Evolutionary conservation across 2,113 vertebrate species (phyloP), one percentile per base, ranked within the genome.

Genomic region (Gasterosteus aculeatus): DNA sequence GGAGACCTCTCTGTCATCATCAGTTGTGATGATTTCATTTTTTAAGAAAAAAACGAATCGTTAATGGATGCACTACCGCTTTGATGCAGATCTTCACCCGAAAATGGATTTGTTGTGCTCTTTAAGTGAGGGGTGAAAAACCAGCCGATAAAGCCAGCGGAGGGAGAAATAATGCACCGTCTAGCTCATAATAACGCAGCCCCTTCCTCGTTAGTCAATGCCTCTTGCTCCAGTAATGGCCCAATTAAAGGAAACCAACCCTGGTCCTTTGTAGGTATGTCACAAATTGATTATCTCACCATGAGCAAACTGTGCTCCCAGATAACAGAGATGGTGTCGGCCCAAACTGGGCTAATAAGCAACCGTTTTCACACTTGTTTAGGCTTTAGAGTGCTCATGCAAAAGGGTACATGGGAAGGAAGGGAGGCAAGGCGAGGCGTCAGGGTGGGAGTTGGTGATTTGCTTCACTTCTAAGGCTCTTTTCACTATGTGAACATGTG

Each of bases 211-310:
- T 91, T 91, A 88, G 77, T 88, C 85, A 78, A 64, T 84, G 84
- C 84, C 85, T 88, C 84, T 77, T 86, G 77, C 76, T 86, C 82
- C 76, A 84, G 82, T 92, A 93, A 92, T 87, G 85, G 82, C 74
- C 92, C 86, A 92, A 89, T 92, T 92, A 92, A 85, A 66, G 69
- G 72, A 81, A 88, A 78, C 82, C 84, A 86, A 82, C 73, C 84
- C 75, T 72, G 75, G 77, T 75, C 82, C 81, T 92, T 68, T 84
- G 89, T 87, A 90, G 85, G 88, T 89, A 78, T 80, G 81, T 89
- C 87, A 89, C 77, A 90, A 91, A 91, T 86, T 88, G 87, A 92
- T 93, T 90, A 93, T 90, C 86, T 89, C 89, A 80, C 80, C 81
- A 85, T 86, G 89, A 86, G 78, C 83, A 87, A 78, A 82, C 80